Evolutionary conservation across 2,888 invertebrate species (phyloP), one percentile per base, ranked within the genome.

Genomic region (Rhagonycha lutea): DNA sequence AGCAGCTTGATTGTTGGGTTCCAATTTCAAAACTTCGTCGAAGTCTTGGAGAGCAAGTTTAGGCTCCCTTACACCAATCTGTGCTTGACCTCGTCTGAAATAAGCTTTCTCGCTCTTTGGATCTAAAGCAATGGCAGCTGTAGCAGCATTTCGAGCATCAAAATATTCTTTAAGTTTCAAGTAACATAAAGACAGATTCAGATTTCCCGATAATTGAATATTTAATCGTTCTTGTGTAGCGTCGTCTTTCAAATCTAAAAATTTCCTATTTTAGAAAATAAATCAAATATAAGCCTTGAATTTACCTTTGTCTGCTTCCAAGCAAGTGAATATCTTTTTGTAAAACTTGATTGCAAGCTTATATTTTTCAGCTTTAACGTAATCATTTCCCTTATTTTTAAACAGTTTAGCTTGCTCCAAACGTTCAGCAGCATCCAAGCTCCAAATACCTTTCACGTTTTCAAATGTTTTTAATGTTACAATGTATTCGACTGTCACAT

Each of bases 341-440:
- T 98, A 98, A 91, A 97, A 94, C 86, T 95, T 96, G 68, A 94
- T 89, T 0, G 99, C 98, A 81, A 96, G 83, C 72, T 89, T 88
- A 82, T 91, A 94, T 86, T 97, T 96, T 75, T 90, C 92, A 0
- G 90, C 90, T 87, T 96, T 97, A 84, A 97, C 97, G 86, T 96
- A 98, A 68, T 91, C 91, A 0, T 97, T 98, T 67, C 98, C 99
- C 85, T 96, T 97, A 78, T 95, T 94, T 88, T 99, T 99, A 79
- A 92, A 94, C 12, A 94, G 89, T 86, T 93, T 92, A 0, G 95
- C 93, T 84, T 95, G 95, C 74, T 94, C 94, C 7, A 98, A 81
- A 85, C 95, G 95, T 86, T 98, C 96, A 0, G 89, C 87, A 0
- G 90, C 89, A 77, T 95, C 93, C 89, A 98, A 90, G 63, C 94